Evolutionary conservation across 2,113 vertebrate genomes (phyloP), one percentile per base, ranked within the genome.

Genomic region (Mesoclemmys tuberculata): DNA sequence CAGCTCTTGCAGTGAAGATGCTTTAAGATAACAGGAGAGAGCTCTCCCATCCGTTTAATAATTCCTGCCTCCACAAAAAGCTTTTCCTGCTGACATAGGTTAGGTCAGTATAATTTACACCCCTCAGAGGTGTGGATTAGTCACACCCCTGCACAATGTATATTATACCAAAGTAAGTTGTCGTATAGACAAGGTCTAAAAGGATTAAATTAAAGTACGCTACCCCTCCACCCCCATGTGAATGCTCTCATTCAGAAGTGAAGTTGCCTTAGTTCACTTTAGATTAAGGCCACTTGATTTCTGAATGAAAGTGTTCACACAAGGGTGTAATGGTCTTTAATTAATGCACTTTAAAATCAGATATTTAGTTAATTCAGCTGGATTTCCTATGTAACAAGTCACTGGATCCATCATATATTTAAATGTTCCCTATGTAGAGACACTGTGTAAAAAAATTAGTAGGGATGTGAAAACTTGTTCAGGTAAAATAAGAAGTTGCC

Each of bases 291-390:
- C 41, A 26, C 24, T 91, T 95, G 85, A 84, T 87, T 89, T 96
- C 85, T 83, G 74, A 87, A 58, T 84, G 90, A 96, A 54, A 95
- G 74, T 89, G 94, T 91, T 90, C 68, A 55, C 85, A 41, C 74
- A 79, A 78, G 58, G 85, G 94, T 93, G 84, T 88, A 94, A 90
- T 89, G 78, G 58, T 44, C 83, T 85, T 56, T 89, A 93, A 88
- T 80, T 93, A 89, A 94, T 88, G 92, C 96, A 95, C 85, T 95
- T 93, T 29, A 92, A 93, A 93, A 93, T 96, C 81, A 93, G 0
- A 1, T 21, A 51, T 96, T 96, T 93, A 6, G 3, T 90, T 92
- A 94, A 91, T 85, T 68, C 35, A 68, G 35, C 35, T 64, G n/a
- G 16, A n/a, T 38, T 71, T 71, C 64, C 35, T 38, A 5, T 38